Conservation (phyloP, 1,140 invertebrate genomes). For the Ooceraea biroi region DNA sequence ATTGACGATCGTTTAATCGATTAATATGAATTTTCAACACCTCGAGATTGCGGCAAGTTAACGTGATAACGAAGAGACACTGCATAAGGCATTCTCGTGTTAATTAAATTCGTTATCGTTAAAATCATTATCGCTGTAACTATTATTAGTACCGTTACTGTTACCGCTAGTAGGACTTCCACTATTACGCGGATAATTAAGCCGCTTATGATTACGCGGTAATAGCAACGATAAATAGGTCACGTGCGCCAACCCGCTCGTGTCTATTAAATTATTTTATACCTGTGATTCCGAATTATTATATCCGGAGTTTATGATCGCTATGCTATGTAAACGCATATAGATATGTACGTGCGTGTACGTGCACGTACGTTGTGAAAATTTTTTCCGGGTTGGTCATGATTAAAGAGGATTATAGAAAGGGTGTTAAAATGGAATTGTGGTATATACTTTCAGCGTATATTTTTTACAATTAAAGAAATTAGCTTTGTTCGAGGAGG, state of each 20-base stretch:
- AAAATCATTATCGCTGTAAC: constrained; percentile 61
- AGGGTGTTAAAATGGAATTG: constrained; percentile 26
- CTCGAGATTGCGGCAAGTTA: neutral
- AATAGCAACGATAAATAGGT: constrained; percentile 69
- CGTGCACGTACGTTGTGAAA: neutral
- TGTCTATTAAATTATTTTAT: constrained; percentile 61
- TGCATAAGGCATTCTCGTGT: constrained; percentile 34
- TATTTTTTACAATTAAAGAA: constrained; percentile 51
- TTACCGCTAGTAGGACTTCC: constrained; percentile 71
- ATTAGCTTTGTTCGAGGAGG: constrained; percentile 45
- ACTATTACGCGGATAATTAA: constrained; percentile 72
- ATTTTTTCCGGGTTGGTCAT: constrained; percentile 7
- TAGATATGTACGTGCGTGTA: neutral
- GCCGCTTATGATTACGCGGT: constrained; percentile 70
- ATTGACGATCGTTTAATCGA: neutral
- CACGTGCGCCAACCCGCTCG: constrained; percentile 59
- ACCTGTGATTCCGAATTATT: constrained; percentile 53
- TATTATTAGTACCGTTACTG: constrained; percentile 65
- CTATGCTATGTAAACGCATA: neutral
- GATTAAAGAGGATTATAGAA: constrained; percentile 43
- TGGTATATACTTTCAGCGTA: constrained; percentile 6
- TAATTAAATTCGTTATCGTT: constrained; percentile 57
- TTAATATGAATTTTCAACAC: neutral
- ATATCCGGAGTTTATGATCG: constrained; percentile 38
- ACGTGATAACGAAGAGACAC: constrained; percentile 21